Evolutionary conservation across 30 jellyfish, hydroid and myxozoan species (phyloP).

Genomic region (Nemopilema nomurai): DNA sequence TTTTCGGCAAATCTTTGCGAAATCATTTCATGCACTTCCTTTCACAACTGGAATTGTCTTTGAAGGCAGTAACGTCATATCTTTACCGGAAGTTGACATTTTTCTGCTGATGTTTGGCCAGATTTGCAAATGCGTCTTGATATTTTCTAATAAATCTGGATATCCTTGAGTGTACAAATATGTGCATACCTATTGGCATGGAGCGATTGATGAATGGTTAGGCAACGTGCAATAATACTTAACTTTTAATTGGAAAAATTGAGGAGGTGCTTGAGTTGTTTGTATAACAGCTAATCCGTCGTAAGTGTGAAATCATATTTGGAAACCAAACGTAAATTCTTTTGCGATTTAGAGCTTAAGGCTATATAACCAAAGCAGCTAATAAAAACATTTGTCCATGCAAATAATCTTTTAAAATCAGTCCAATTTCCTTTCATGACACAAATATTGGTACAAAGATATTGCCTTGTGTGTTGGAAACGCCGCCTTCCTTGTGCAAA

Average conservation of each 20-base stretch:
- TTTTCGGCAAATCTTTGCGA: background rate
- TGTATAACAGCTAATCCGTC: conserved; percentile 5
- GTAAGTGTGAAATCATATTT: conserved; percentile 24
- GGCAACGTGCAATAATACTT: background rate
- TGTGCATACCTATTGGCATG: background rate
- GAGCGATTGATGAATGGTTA: background rate
- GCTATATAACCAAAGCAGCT: conserved; percentile 18
- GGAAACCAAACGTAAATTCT: conserved; percentile 28
- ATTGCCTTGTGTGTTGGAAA: conserved; percentile 12
- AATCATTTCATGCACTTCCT: too few relatives aligned
- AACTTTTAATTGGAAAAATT: background rate
- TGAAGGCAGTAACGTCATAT: background rate
- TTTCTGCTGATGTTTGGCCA: background rate
- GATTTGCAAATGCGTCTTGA: background rate
- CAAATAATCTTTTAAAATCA: background rate
- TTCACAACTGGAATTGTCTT: background rate
- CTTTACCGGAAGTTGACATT: background rate
- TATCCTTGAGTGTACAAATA: background rate
- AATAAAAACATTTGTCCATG: conserved; percentile 24
- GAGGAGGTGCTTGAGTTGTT: conserved; percentile 25
- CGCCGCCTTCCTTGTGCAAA: conserved; percentile 9
- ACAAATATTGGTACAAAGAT: conserved; percentile 22
- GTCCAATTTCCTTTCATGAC: conserved; percentile 36
- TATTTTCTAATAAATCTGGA: background rate
- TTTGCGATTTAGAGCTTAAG: conserved; percentile 21